Evolutionary conservation across 2,797 vertebrate species (phyloP).

Genomic region (Neopelma chrysocephalum): DNA sequence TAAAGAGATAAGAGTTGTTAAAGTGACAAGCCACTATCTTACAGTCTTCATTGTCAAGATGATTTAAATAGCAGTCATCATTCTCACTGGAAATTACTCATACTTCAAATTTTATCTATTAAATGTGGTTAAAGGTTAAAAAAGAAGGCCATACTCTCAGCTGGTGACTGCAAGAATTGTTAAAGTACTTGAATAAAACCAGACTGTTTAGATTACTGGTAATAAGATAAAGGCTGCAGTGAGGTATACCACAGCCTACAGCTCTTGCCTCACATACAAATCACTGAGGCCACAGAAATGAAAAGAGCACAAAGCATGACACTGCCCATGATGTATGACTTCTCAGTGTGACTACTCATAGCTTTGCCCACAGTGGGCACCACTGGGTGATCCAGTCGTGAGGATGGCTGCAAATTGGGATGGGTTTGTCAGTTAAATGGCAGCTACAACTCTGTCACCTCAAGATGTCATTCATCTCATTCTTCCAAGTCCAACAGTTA

Average conservation of each 20-base stretch:
- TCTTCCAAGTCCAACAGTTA: not conserved
- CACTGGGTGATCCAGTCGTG: accelerated
- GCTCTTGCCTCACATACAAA: not conserved
- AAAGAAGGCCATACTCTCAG: not conserved
- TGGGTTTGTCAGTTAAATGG: not conserved
- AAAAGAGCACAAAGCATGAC: not conserved
- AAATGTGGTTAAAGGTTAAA: not conserved
- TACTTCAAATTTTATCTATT: not conserved
- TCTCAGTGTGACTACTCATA: not conserved
- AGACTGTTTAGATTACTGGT: not conserved
- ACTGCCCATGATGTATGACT: accelerated
- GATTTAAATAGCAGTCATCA: not conserved
- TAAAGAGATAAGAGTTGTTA: not conserved
- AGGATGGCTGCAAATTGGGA: not conserved
- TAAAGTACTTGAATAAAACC: not conserved
- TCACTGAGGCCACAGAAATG: not conserved
- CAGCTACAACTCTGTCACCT: not conserved
- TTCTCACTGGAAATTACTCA: not conserved
- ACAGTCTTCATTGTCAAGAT: not conserved
- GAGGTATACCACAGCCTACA: not conserved
- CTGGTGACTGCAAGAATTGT: not conserved
- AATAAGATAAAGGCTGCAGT: not conserved
- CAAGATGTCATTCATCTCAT: not conserved
- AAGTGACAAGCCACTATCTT: not conserved
- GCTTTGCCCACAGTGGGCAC: not conserved